These are phyloP conservation scores for rat (Rattus norvegicus) DNA, from an alignment of 2,113 vertebrate species.

Conservation along the genomic window DNA sequence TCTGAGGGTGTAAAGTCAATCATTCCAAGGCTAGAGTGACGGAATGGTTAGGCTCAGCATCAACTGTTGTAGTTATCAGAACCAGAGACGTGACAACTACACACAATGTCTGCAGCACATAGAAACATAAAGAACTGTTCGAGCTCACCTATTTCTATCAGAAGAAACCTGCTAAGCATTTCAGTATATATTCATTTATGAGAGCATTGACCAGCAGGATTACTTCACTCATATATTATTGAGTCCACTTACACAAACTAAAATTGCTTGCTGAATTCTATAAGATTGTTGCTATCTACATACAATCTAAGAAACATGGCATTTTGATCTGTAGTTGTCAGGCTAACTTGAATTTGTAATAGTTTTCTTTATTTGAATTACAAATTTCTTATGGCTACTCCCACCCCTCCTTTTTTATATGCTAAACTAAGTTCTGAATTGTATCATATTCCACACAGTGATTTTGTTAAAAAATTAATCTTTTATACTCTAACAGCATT, in stretches of 20 bases:
- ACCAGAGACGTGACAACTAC: slow-evolving; percentile 57
- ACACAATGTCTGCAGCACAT: neutral
- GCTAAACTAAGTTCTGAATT: neutral
- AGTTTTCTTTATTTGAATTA: neutral
- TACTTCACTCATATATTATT: slow-evolving; percentile 30
- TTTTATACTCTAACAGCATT: neutral
- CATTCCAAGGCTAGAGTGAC: slow-evolving; percentile 75
- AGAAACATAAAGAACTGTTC: neutral
- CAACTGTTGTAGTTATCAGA: slow-evolving; percentile 38
- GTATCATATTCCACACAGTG: neutral
- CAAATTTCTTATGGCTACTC: neutral
- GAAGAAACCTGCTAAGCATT: neutral
- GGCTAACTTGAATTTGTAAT: neutral
- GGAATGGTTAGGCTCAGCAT: slow-evolving; percentile 73
- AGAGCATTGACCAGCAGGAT: neutral
- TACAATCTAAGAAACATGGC: neutral
- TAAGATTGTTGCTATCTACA: neutral
- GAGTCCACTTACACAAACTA: neutral
- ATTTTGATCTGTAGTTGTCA: neutral
- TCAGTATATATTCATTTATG: neutral
- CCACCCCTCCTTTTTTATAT: neutral
- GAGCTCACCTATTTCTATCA: neutral
- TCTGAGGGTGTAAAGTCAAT: slow-evolving; percentile 76
- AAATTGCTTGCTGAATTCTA: neutral
- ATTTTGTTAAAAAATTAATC: neutral